Evolutionary conservation across 2,797 vertebrate species (phyloP), one percentile per base, ranked within the genome.

Genomic region (Crax fasciolata): DNA sequence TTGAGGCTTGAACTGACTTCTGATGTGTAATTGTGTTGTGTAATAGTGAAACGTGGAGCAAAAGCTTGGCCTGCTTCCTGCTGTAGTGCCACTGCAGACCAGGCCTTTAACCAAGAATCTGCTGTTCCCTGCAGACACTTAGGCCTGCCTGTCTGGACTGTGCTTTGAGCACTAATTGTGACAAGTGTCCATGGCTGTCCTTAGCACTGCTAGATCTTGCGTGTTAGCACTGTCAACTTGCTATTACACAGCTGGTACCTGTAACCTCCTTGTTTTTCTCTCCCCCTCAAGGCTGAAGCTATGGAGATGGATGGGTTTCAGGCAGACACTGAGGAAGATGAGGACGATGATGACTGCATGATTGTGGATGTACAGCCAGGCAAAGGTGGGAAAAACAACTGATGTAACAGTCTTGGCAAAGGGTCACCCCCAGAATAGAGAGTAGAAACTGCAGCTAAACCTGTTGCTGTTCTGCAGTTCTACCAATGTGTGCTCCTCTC

Each of bases 291-390:
- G 99, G 96, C 94, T 20, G 99, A 98, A 90, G 92, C 95, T 13
- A 97, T 92, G 48, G 99, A 99, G 94, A 96, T 98, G 15, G 99
- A 99, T 3, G 99, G 99, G 49, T 99, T 99, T 86, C 99, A 99
- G 95, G 99, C 99, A 8, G 99, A 99, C 97, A 99, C 99, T 0
- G 99, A 99, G 96, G 99, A 99, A 11, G 99, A 99, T 4, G 98
- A 99, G 9, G 98, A 99, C 1, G 99, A 99, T 1, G 99, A 99
- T 0, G 99, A 99, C 90, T 99, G 99, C 83, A 68, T 99, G 84
- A 97, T 99, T 44, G 70, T 99, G 93, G 97, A 98, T 13, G 20
- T 97, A 32, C 95, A 97, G 17, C 95, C 97, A 35, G 75, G 96
- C 66, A 97, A 87, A 84, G 98, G 99, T 99, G 96, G 98, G 98